phyloP scores from a whole-genome alignment of 2,888 invertebrate species.

The Doris montereyensis region DNA sequence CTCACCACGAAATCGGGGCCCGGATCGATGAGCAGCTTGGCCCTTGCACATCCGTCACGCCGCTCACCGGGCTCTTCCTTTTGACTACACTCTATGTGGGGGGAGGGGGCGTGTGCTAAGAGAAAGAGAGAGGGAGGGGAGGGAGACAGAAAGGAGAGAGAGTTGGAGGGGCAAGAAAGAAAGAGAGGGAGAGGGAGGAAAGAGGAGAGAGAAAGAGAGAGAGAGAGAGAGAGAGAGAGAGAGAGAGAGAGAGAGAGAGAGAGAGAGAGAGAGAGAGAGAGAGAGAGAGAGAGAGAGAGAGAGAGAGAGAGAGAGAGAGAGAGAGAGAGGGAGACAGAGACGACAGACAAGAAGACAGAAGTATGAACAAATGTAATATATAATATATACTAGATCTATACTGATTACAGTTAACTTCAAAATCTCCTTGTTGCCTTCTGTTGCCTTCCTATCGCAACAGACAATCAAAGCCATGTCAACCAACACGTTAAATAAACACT shows the following conservation, averaged over 20 bases:
- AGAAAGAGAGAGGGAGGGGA: not conserved
- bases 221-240: not conserved
- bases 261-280: constrained; percentile 12
- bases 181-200: not conserved
- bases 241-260: not conserved
- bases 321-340: not conserved
- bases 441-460: too few relatives aligned
- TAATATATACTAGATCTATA: too few relatives aligned
- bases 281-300: not conserved
- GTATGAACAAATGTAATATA: too few relatives aligned
- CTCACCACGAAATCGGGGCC: too few relatives aligned
- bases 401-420: too few relatives aligned
- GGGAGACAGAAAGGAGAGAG: not conserved
- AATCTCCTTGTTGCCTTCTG: too few relatives aligned
- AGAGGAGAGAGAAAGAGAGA: not conserved
- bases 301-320: not conserved
- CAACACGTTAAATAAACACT: too few relatives aligned
- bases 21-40: too few relatives aligned
- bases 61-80: not conserved
- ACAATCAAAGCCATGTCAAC: too few relatives aligned
- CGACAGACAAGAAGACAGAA: not conserved
- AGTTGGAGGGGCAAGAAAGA: not conserved
- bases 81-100: not conserved
- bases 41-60: constrained; percentile 3
- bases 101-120: not conserved